A percentile compares a stretch with the other conserved stretches of the same genome.
Conservation (phyloP, 2,797 vertebrate species). For the Enteromius treurensis region DNA sequence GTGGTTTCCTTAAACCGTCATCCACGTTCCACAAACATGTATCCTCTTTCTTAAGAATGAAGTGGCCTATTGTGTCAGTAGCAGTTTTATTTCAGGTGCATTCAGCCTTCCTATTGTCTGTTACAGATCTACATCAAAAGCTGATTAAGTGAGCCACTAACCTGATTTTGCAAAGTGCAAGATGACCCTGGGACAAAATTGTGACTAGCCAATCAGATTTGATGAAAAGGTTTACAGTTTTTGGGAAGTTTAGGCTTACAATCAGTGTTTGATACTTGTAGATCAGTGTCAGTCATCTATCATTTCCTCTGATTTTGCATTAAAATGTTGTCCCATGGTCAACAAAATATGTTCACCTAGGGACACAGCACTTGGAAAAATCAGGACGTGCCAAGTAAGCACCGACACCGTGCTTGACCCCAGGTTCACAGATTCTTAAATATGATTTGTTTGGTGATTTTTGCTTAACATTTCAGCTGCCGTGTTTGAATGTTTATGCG, state of each 20-base stretch:
- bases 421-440: background rate
- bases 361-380: too few relatives aligned
- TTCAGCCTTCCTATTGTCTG: background rate
- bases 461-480: background rate
- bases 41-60: background rate
- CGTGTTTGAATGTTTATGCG: background rate
- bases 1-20: background rate
- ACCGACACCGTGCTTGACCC: background rate
- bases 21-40: background rate
- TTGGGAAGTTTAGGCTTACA: too few relatives aligned
- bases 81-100: background rate
- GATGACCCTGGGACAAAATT: too few relatives aligned
- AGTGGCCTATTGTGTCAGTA: background rate
- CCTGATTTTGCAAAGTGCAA: too few relatives aligned
- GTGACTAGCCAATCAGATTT: too few relatives aligned
- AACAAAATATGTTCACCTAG: too few relatives aligned
- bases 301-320: too few relatives aligned
- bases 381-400: background rate
- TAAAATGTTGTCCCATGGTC: too few relatives aligned
- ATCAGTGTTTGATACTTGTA: too few relatives aligned
- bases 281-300: too few relatives aligned
- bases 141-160: too few relatives aligned
- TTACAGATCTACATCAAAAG: background rate
- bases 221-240: too few relatives aligned
- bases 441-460: conserved; percentile 1